Conservation (phyloP, 2,888 invertebrate species). For the Scaptomyza parva region DNA sequence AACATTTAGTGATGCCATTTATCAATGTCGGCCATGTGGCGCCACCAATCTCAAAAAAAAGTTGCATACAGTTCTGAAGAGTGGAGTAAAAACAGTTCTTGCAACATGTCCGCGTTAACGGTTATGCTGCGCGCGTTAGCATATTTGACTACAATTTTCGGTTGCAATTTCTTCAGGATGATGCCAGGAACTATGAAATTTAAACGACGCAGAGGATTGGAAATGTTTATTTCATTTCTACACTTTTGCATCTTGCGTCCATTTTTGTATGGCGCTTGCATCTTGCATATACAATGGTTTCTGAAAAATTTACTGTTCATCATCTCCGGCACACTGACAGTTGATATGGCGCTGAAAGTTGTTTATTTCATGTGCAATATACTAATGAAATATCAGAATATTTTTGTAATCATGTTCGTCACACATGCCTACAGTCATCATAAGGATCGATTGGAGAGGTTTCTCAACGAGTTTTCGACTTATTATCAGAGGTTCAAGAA, state of each 20-base stretch:
- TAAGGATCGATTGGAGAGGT: not conserved
- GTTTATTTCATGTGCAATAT: slow-evolving; percentile 17
- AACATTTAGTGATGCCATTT: slow-evolving; percentile 45
- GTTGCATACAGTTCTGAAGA: not conserved
- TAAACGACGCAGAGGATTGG: slow-evolving; percentile 2
- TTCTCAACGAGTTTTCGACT: slow-evolving; percentile 41
- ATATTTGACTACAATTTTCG: slow-evolving; percentile 37
- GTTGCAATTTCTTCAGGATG: slow-evolving; percentile 55
- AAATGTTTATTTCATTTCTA: slow-evolving; percentile 17
- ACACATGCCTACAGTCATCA: slow-evolving; percentile 30
- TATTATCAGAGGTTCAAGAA: slow-evolving; percentile 10
- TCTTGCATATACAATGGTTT: not conserved
- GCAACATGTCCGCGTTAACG: slow-evolving; percentile 58
- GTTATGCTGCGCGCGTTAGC: slow-evolving; percentile 38
- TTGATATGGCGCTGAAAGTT: not conserved
- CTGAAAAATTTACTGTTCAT: accelerated
- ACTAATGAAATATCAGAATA: slow-evolving; percentile 5
- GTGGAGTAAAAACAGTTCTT: slow-evolving; percentile 39
- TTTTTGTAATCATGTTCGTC: not conserved
- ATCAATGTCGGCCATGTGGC: slow-evolving; percentile 50
- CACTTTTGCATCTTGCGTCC: slow-evolving; percentile 55
- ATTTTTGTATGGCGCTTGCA: slow-evolving; percentile 12
- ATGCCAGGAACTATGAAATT: slow-evolving; percentile 26
- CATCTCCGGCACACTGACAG: not conserved
- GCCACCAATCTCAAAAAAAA: slow-evolving; percentile 1